Percentiles rank a stretch among this genome's conserved stretches.
Conservation (phyloP, 2,113 vertebrate genomes). For the Rostratula benghalensis region DNA sequence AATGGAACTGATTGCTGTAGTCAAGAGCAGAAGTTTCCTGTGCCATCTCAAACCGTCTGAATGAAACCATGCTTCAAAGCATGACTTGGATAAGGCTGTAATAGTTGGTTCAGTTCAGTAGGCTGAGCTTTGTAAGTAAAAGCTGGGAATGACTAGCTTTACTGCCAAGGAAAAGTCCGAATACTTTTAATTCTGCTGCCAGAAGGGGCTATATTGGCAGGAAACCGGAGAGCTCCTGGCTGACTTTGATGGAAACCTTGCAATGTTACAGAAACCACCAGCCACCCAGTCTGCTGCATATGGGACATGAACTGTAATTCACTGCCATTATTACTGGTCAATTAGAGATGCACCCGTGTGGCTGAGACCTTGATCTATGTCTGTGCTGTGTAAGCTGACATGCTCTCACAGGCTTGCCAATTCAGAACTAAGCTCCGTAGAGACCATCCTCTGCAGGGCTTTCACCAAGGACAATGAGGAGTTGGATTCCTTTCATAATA, state of each 20-base stretch:
- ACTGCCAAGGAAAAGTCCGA: neutral
- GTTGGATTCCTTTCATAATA: neutral
- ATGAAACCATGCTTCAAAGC: neutral
- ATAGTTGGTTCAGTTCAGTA: neutral
- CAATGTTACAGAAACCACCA: neutral
- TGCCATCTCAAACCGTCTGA: neutral
- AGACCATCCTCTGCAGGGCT: slow-evolving; percentile 4
- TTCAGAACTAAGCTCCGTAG: neutral
- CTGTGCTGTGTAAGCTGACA: neutral
- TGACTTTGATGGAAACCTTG: slow-evolving; percentile 27
- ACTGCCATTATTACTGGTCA: neutral
- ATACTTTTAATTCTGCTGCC: neutral
- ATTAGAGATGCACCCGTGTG: neutral
- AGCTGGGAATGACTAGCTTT: neutral
- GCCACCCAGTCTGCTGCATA: neutral
- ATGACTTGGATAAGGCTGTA: neutral
- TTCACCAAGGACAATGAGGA: neutral
- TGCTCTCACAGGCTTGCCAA: neutral
- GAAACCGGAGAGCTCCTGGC: neutral
- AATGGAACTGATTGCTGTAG: neutral
- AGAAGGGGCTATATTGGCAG: neutral
- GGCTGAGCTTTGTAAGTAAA: neutral
- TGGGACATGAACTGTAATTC: neutral
- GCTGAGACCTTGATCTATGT: neutral
- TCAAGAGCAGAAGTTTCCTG: neutral